A percentile compares a stretch with the other conserved stretches of the same genome.
Conservation (phyloP, 2,797 vertebrate genomes). For the Catharus ustulatus region DNA sequence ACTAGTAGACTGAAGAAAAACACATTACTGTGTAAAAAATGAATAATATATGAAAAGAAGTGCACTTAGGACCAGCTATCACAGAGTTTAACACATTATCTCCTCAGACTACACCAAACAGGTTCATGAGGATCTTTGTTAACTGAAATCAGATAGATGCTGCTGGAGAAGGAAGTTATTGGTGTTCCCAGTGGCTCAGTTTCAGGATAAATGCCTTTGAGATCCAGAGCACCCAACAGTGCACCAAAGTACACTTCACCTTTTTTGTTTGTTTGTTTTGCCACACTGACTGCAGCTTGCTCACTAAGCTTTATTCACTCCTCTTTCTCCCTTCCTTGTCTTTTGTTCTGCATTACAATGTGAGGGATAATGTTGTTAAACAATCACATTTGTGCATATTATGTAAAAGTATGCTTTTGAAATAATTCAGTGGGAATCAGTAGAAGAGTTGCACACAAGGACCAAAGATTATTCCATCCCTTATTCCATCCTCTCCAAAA, state of each 20-base stretch:
- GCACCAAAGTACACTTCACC: neutral
- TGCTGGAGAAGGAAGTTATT: neutral
- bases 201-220: neutral
- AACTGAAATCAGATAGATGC: neutral
- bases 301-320: neutral
- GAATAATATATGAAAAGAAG: neutral
- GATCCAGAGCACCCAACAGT: neutral
- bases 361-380: neutral
- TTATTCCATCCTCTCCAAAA: neutral
- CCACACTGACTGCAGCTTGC: neutral
- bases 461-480: neutral
- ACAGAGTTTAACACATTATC: neutral
- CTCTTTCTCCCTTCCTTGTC: neutral
- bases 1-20: neutral
- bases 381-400: neutral
- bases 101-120: neutral
- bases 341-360: neutral
- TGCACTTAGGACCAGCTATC: neutral
- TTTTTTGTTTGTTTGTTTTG: neutral
- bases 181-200: neutral
- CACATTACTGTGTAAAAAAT: neutral
- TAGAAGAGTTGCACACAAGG: neutral
- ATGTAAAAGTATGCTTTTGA: neutral
- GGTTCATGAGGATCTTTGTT: neutral
- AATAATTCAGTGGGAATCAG: neutral